Evolutionary conservation across 1,140 invertebrate species (phyloP), one percentile per base, ranked within the genome.

Genomic region (Drosophila nikananu): DNA sequence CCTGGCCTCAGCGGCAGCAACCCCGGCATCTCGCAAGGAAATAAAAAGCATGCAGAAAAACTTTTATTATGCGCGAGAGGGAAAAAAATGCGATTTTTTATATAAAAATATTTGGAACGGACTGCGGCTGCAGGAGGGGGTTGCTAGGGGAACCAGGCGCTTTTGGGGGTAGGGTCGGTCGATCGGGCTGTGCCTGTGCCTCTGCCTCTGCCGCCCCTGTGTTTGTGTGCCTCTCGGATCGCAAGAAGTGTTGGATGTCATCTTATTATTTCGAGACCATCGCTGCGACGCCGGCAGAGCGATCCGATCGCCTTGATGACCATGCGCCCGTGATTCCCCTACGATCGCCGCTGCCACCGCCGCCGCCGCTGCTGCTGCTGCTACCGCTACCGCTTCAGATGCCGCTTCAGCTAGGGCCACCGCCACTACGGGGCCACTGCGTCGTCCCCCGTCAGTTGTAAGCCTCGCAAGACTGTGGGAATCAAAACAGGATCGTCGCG

Each of bases 181-280:
- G 62, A 39, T 79, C 51, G 72, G 55, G 68, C 74, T 86, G 54
- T 79, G 81, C 73, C 73, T 75, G 68, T 65, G 48, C 62, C 48
- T 19, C 19, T 54, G 46, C 62, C 48, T 35, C 7, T 62, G 42
- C 57, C 46, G 46, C 58, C 46, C 19, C 32, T 70, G 19, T 25
- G 51, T 46, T 48, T 55, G 32, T 57, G 37, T 70, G 52, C 65
- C 70, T 59, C 70, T 73, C 70, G 44, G 54, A 73, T 77, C 59
- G 59, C 77, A 90, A 89, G 86, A 92, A 92, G 90, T 92, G 90
- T 92, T 92, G 90, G 91, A 92, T 92, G 90, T 92, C 90, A 92
- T 92, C 91, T 92, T 92, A 92, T 92, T 92, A 92, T 92, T 87
- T 91, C 74, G 86, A 89, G 83, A 86, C 83, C 83, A 86, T 58